Conservation (phyloP, 2,113 vertebrate genomes). For the Neoarius graeffei region DNA sequence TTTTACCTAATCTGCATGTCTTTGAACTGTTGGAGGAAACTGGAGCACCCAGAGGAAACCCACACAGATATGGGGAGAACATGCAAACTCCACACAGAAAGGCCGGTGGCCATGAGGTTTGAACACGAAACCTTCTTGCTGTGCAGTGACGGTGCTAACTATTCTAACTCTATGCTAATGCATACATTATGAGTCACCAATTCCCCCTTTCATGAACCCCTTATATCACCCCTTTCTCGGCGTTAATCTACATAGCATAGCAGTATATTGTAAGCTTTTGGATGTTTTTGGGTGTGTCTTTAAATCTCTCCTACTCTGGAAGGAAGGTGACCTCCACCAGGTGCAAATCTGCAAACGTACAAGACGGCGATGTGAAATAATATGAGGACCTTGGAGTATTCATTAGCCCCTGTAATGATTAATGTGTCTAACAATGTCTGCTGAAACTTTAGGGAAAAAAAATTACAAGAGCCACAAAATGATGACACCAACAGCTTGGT, state of each 20-base stretch:
- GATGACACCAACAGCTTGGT: constrained; percentile 27
- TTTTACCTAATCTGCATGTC: too few species aligned
- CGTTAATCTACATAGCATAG: neutral
- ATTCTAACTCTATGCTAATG: too few species aligned
- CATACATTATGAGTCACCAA: too few species aligned
- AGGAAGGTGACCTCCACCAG: constrained; percentile 28
- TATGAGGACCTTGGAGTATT: constrained; percentile 29
- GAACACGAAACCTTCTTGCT: too few species aligned
- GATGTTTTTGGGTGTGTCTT: constrained; percentile 9
- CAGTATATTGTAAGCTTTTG: neutral
- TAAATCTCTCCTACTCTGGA: neutral
- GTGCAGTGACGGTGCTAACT: too few species aligned
- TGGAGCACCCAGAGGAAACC: too few species aligned
- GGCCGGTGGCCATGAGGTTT: too few species aligned
- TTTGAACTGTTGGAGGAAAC: too few species aligned
- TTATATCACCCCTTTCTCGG: neutral
- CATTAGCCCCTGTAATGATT: constrained; percentile 29
- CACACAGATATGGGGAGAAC: too few species aligned
- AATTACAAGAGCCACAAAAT: neutral
- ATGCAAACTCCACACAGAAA: too few species aligned
- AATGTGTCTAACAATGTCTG: constrained; percentile 35
- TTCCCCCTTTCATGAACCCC: too few species aligned
- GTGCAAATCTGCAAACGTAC: constrained; percentile 24
- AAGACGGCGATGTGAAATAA: neutral
- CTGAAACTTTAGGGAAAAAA: constrained; percentile 1